Percentiles rank a stretch among this genome's conserved stretches.
Conservation (phyloP, 2,113 vertebrate genomes). For the Heterochromis multidens region DNA sequence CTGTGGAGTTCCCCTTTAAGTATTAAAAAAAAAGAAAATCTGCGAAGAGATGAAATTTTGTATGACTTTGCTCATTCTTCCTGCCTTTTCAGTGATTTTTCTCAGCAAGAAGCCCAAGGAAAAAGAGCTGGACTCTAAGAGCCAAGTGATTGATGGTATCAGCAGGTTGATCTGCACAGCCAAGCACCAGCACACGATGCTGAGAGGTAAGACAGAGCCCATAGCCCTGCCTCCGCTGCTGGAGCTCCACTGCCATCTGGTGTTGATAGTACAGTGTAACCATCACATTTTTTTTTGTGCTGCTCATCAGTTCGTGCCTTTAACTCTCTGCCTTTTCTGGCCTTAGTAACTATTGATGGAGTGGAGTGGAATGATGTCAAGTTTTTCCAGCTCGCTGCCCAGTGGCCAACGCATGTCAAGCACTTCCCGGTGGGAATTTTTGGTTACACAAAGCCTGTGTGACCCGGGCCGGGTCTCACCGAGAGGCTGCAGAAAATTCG, state of each 20-base stretch:
- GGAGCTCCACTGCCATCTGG: conserved; percentile 40
- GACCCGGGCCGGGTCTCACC: conserved; percentile 41
- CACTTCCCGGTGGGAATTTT: conserved; percentile 89
- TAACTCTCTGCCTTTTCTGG: background rate
- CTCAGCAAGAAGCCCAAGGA: conserved; percentile 90
- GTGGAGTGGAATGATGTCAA: conserved; percentile 91
- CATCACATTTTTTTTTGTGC: background rate
- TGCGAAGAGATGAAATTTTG: background rate
- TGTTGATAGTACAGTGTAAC: background rate
- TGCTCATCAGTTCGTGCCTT: background rate
- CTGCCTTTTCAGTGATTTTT: conserved; percentile 80
- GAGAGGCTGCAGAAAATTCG: conserved; percentile 32
- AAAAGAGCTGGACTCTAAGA: conserved; percentile 88
- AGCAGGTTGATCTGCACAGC: conserved; percentile 90
- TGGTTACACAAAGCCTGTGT: conserved; percentile 81
- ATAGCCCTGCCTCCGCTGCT: background rate
- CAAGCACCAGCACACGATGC: conserved; percentile 91
- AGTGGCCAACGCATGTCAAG: conserved; percentile 89
- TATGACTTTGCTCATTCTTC: background rate
- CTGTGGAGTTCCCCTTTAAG: background rate
- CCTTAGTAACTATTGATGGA: conserved; percentile 84
- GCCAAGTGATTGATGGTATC: conserved; percentile 90
- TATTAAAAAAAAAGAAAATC: background rate
- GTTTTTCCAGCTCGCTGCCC: conserved; percentile 90
- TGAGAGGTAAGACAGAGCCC: conserved; percentile 75